phyloP scores from a whole-genome alignment of 2,113 vertebrate species.

The Zapus hudsonius region DNA sequence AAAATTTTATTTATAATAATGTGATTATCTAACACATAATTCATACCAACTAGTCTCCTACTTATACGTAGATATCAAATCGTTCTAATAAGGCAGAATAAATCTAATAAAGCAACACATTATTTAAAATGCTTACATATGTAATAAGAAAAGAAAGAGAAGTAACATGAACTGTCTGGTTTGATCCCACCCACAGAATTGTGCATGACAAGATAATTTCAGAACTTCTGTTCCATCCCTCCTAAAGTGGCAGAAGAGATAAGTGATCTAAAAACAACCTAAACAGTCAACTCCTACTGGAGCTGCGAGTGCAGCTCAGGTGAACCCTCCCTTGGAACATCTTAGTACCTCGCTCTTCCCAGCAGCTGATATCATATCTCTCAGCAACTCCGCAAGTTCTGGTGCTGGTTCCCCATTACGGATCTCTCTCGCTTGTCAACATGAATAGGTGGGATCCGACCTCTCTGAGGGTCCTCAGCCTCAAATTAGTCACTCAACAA shows the following conservation, averaged over 20 bases:
- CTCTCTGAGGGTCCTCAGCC: not conserved
- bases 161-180: not conserved
- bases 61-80: not conserved
- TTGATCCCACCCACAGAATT: slow-evolving; percentile 25
- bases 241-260: slow-evolving; percentile 1
- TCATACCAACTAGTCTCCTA: not conserved
- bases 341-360: not conserved
- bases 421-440: too few species aligned
- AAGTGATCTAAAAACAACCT: slow-evolving; percentile 52
- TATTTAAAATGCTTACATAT: not conserved
- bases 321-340: not conserved
- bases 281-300: slow-evolving; percentile 50
- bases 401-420: fast-evolving
- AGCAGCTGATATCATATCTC: not conserved
- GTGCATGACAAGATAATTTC: slow-evolving; percentile 58
- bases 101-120: not conserved
- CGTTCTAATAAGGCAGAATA: slow-evolving; percentile 8
- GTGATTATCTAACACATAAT: not conserved
- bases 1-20: not conserved
- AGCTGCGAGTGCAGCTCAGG: not conserved
- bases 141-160: not conserved
- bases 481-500: not conserved
- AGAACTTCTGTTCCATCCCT: slow-evolving; percentile 20
- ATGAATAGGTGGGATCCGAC: too few species aligned
- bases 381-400: not conserved